Conservation (phyloP, 2,797 vertebrate species). For the Pempheris klunzingeri region DNA sequence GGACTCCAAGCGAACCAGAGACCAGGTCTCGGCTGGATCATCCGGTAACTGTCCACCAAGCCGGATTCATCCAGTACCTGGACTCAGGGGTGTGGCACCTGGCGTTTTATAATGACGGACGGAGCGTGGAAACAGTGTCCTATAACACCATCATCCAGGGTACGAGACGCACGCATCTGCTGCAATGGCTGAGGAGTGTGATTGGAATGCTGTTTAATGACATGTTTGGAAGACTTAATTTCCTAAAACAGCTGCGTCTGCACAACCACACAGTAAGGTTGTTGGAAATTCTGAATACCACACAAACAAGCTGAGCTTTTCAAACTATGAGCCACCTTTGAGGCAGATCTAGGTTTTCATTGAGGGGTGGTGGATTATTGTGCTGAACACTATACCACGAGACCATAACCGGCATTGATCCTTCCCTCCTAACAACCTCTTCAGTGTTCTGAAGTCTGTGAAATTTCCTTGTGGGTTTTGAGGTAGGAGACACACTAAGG, state of each 20-base stretch:
- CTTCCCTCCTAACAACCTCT: conserved; percentile 64
- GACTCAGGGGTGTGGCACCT: conserved; percentile 98
- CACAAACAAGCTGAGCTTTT: conserved; percentile 57
- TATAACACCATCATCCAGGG: conserved; percentile 97
- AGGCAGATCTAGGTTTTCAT: conserved; percentile 48
- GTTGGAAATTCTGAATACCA: conserved; percentile 24
- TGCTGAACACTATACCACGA: conserved; percentile 57
- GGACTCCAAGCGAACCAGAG: conserved; percentile 86
- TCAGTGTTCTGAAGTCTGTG: conserved; percentile 72
- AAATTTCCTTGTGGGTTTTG: conserved; percentile 78
- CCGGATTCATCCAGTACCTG: conserved; percentile 98
- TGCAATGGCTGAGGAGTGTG: conserved; percentile 42
- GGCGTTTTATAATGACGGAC: conserved; percentile 98
- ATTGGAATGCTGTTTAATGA: conserved; percentile 66
- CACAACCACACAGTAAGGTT: conserved; percentile 31
- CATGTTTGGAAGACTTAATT: conserved; percentile 67
- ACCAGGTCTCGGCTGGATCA: conserved; percentile 85
- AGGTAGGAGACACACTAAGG: conserved; percentile 68
- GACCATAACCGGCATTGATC: conserved; percentile 72
- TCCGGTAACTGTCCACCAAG: conserved; percentile 92
- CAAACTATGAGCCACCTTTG: conserved; percentile 43
- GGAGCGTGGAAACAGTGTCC: conserved; percentile 91
- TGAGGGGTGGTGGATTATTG: conserved; percentile 63
- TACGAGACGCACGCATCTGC: conserved; percentile 75
- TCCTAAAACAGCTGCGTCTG: conserved; percentile 63